Evolutionary conservation across 2,888 invertebrate genomes (phyloP), one percentile per base, ranked within the genome.

Genomic region (Entomobrya proxima): DNA sequence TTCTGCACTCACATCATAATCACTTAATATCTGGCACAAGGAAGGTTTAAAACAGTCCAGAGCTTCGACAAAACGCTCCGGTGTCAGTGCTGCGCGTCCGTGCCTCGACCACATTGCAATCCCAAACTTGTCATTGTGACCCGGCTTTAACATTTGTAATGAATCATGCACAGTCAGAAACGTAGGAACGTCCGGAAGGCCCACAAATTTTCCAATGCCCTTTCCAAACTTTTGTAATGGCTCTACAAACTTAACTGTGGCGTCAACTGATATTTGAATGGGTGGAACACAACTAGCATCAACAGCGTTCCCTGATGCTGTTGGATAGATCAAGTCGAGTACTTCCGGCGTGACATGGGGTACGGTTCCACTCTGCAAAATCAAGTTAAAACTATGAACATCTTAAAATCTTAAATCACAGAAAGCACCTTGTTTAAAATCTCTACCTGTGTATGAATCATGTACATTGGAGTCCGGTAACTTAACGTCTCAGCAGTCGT

Each of bases 261-360:
- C 94, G 15, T 95, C 94, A 35, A 98, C 91, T 0, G 96, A 95
- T 85, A 96, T 93, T 91, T 96, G 95, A 24, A 97, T 91, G 0
- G 96, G 92, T 85, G 94, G 94, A 0, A 94, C 93, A 9, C 11
- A 67, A 18, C 37, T 32, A 27, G 18, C 15, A 4, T 18, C 76
- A 11, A 9, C 24, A 9, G 58, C 61, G 75, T 9, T 32, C 13
- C 64, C 15, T 6, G 72, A 27, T 0, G 78, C 15, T n/a, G 79
- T 55, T 15, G 87, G 82, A 61, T 94, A 94, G 6, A 96, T 92
- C 91, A 94, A 93, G 88, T 94, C 92, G 76, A 96, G 93, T 0
- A 96, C 95, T 92, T 96, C 96, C 88, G 94, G 94, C 0, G 95
- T 96, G 27, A 98, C 92, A 92, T 97, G 95, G 0, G 97, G 96